phyloP scores from a whole-genome alignment of 2,113 vertebrate species.

The Ciconia stormi region DNA sequence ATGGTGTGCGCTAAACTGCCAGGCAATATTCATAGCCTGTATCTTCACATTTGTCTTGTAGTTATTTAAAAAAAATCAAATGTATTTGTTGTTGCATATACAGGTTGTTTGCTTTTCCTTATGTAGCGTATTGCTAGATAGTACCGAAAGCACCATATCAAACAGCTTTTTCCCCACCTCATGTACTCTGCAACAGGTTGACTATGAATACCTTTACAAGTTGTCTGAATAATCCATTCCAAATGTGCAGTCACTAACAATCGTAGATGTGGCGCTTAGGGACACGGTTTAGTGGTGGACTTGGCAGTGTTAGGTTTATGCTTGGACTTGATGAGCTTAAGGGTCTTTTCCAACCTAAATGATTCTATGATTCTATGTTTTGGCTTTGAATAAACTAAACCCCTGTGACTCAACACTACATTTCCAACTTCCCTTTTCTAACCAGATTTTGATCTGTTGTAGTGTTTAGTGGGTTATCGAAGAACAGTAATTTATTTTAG shows the following conservation, averaged over 20 bases:
- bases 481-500: neutral
- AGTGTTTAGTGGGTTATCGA: neutral
- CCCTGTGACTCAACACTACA: neutral
- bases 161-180: neutral
- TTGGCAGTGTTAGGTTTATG: neutral
- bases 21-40: neutral
- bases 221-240: neutral
- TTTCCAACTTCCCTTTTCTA: neutral
- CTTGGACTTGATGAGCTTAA: neutral
- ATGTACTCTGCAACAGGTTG: neutral
- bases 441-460: neutral
- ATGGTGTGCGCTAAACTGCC: neutral
- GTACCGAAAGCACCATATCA: neutral
- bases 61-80: neutral
- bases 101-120: neutral
- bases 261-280: rapidly evolving
- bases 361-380: neutral
- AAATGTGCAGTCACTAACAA: neutral
- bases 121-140: neutral
- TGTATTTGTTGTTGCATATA: neutral
- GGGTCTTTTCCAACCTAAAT: neutral
- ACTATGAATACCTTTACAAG: neutral
- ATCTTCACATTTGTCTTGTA: neutral
- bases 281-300: neutral
- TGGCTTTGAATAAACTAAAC: neutral